These are phyloP conservation scores for Xiphorhynchus erythropygius DNA, from an alignment of 2,797 vertebrate species.

Conservation along the genomic window DNA sequence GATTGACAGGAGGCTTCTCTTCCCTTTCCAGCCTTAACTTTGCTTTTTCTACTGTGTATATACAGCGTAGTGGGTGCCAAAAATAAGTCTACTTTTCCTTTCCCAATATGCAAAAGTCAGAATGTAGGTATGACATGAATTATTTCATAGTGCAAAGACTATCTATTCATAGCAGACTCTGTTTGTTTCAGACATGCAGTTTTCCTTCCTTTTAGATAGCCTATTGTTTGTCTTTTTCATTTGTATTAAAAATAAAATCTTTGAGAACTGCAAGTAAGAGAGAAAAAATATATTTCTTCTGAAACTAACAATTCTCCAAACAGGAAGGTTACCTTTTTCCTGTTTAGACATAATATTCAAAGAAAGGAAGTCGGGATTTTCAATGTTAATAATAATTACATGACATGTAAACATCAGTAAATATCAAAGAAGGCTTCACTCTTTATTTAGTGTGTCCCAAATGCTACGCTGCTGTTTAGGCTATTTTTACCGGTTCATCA, in stretches of 20 bases:
- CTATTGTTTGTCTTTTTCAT: constrained; percentile 57
- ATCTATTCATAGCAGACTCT: neutral
- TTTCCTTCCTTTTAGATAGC: constrained; percentile 59
- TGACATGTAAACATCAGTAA: constrained; percentile 20
- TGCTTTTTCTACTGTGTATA: neutral
- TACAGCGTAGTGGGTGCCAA: neutral
- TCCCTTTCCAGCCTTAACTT: neutral
- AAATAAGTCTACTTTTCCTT: constrained; percentile 45
- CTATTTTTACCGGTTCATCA: neutral
- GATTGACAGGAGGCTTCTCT: neutral
- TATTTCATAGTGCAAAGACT: constrained; percentile 6
- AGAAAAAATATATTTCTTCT: constrained; percentile 18
- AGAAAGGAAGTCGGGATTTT: constrained; percentile 59
- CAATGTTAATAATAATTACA: constrained; percentile 59
- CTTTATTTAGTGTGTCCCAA: neutral
- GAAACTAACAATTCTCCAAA: constrained; percentile 36
- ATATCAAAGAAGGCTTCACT: constrained; percentile 23
- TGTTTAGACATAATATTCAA: constrained; percentile 66
- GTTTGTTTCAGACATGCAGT: neutral
- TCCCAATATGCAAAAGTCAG: constrained; percentile 9
- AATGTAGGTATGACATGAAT: constrained; percentile 15
- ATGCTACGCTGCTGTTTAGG: neutral
- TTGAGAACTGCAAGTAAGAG: constrained; percentile 41
- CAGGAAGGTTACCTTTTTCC: constrained; percentile 70
- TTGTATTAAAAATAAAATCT: constrained; percentile 61